These are phyloP conservation scores for Pycnomerus fuliginosus DNA, from an alignment of 2,888 invertebrate species.

Conservation along the genomic window DNA sequence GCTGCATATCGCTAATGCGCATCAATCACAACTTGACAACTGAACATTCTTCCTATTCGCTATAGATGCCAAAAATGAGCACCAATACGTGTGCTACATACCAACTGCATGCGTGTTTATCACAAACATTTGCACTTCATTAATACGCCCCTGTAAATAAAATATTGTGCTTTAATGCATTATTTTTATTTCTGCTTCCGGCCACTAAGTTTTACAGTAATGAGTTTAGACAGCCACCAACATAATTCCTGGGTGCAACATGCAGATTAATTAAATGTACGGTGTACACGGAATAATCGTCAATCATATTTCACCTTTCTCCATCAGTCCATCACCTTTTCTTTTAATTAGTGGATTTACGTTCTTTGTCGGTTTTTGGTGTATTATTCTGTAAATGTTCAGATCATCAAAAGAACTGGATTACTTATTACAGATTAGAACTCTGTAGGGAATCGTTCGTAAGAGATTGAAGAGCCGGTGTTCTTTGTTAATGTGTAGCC, in stretches of 20 bases:
- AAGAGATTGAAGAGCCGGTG: too few relatives aligned
- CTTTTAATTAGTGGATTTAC: too few relatives aligned
- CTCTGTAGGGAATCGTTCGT: too few relatives aligned
- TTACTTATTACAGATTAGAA: too few relatives aligned
- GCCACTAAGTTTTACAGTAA: slow-evolving; percentile 13
- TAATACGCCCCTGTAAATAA: slow-evolving; percentile 37
- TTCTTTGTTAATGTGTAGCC: too few relatives aligned
- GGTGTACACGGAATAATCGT: background rate
- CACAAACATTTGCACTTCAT: slow-evolving; percentile 41
- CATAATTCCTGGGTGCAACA: slow-evolving; percentile 5
- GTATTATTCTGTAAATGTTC: too few relatives aligned
- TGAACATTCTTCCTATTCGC: background rate
- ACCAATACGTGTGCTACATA: background rate
- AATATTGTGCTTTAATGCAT: slow-evolving; percentile 23
- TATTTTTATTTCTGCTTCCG: slow-evolving; percentile 16
- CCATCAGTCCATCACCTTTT: too few relatives aligned
- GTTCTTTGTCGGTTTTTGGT: too few relatives aligned
- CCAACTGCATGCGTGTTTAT: slow-evolving; percentile 34
- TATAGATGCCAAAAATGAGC: background rate
- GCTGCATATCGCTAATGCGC: slow-evolving; percentile 10
- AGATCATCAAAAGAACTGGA: too few relatives aligned
- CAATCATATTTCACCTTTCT: too few relatives aligned
- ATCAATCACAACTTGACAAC: slow-evolving; percentile 18
- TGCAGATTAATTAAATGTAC: slow-evolving; percentile 17
- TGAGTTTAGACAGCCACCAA: slow-evolving; percentile 17